Evolutionary conservation across 2,113 vertebrate genomes (phyloP).

Genomic region (Nestor notabilis): DNA sequence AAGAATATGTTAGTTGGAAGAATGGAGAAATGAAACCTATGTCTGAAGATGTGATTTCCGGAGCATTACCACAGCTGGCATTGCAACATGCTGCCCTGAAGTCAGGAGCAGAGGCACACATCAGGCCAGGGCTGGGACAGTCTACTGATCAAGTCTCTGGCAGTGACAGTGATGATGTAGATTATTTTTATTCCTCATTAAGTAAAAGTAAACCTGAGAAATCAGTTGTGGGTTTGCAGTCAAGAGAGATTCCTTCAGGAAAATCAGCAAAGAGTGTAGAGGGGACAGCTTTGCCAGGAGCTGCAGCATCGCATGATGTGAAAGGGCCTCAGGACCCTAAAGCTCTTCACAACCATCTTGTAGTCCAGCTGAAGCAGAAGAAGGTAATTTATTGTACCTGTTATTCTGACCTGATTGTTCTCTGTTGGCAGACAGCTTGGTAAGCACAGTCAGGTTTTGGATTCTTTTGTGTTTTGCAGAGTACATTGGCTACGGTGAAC

Average conservation of each 20-base stretch:
- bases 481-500: constrained; percentile 78
- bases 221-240: neutral
- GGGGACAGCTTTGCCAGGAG: constrained; percentile 65
- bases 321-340: neutral
- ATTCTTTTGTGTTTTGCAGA: constrained; percentile 66
- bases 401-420: neutral
- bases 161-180: constrained; percentile 51
- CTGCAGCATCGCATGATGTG: constrained; percentile 10
- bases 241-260: neutral
- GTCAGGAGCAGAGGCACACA: neutral
- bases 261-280: constrained; percentile 39
- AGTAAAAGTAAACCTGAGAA: constrained; percentile 51
- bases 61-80: rapidly evolving
- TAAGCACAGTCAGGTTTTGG: neutral
- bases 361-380: constrained; percentile 85
- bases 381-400: constrained; percentile 75
- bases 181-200: constrained; percentile 49
- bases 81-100: rapidly evolving
- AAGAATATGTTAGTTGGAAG: neutral
- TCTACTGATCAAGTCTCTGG: neutral
- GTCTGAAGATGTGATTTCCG: neutral
- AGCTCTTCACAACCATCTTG: constrained; percentile 72
- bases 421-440: neutral
- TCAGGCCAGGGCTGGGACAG: neutral
- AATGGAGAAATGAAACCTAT: rapidly evolving